Percentiles rank a stretch among this genome's conserved stretches.
phyloP scores from a whole-genome alignment of 2,888 invertebrate species.

The Cerastoderma edule region DNA sequence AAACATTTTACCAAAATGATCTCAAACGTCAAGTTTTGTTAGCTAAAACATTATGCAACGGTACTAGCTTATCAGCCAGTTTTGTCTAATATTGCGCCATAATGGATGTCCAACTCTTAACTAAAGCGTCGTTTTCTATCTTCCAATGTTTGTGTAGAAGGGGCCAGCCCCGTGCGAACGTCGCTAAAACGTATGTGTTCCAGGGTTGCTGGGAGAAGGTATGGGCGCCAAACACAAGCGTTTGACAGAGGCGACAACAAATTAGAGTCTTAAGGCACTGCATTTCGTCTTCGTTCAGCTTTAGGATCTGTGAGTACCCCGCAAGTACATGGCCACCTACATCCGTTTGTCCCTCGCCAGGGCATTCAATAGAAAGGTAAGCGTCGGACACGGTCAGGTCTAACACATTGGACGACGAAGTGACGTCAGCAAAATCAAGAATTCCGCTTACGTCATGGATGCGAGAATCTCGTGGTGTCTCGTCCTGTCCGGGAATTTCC shows the following conservation, averaged over 20 bases:
- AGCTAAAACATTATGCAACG: too few species aligned
- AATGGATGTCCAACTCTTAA: constrained; percentile 7
- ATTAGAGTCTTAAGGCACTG: constrained; percentile 89
- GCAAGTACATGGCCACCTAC: constrained; percentile 87
- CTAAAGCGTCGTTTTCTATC: constrained; percentile 2
- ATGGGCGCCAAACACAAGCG: constrained; percentile 92
- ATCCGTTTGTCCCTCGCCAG: constrained; percentile 84
- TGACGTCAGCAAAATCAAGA: constrained; percentile 93
- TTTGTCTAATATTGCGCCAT: too few species aligned
- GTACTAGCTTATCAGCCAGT: too few species aligned
- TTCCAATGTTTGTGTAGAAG: constrained; percentile 72
- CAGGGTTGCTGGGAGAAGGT: constrained; percentile 89
- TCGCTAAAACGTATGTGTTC: constrained; percentile 91
- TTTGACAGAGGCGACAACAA: constrained; percentile 92
- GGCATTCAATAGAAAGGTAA: constrained; percentile 90
- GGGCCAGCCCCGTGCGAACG: constrained; percentile 83
- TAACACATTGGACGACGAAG: constrained; percentile 88
- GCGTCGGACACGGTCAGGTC: constrained; percentile 92
- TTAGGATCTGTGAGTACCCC: constrained; percentile 89
- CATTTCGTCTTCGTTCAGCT: constrained; percentile 88
- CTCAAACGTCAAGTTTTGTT: too few species aligned
- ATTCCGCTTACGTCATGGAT: constrained; percentile 88
- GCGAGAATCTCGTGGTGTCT: constrained; percentile 55
- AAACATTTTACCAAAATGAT: too few species aligned
- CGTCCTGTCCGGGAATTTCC: constrained; percentile 79